Base-by-base conservation (phyloP, 92 coral and sea anemone genomes). In the Zoanthus sociatus region DNA sequence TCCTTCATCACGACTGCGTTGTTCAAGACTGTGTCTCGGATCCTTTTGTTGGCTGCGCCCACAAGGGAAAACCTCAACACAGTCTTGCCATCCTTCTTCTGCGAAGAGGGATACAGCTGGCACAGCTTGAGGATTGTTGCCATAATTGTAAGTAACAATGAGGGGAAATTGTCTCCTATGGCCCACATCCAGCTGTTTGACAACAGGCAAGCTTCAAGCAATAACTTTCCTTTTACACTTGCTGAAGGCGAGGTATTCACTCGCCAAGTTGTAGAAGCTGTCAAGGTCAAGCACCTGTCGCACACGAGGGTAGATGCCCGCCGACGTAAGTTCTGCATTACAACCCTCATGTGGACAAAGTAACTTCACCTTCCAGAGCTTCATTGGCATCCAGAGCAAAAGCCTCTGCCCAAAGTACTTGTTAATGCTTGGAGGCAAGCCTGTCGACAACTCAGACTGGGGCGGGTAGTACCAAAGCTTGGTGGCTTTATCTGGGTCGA, bases 321-420 rank as follows among this genome's bases (percentile, higher is more conserved):
- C 70, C 7, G 31, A 11, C 7, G 6, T 0, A n/a, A 64, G 11
- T 64, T 21, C 71, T 64, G 37, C 9, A 9, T 17, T 31, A 74
- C 93, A 82, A 47, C 37, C 50, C n/a, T 76, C 20, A 21, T 90
- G 91, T 47, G 92, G 95, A 17, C 90, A 89, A 47, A 58, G 20
- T 33, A 86, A 75, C 50, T 30, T 86, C 20, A 92, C 78, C 8
- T 71, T 55, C 94, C 92, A 92, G 70, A 92, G 88, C 78, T 92
- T 92, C 63, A 26, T 26, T 26, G 26, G 26, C 26, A 26, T 26
- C 26, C 26, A 26, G 26, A 26, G 26, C 26, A 26, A 26, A 26
- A 26, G 26, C 26, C 26, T 26, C 26, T 26, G 26, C 26, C 26
- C 26, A 26, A 26, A 26, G 72, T 51, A 89, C 16, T 81, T 75